A percentile compares a stretch with the other conserved stretches of the same genome.
These are phyloP conservation scores for Synergus laeviventris DNA, from an alignment of 2,888 invertebrate species.

Conservation along the genomic window DNA sequence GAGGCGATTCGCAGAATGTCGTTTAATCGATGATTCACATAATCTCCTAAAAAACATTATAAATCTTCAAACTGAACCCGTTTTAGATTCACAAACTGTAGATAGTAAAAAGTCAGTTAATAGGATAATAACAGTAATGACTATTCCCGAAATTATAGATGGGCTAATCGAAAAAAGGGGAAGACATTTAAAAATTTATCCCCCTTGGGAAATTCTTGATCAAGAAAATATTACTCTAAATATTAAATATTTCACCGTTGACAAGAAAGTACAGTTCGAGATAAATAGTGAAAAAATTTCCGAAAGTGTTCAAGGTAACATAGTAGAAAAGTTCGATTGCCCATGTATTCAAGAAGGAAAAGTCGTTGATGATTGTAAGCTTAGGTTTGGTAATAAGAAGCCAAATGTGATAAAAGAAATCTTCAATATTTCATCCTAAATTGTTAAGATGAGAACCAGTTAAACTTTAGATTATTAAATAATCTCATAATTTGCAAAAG, in stretches of 20 bases:
- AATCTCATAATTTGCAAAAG: neutral
- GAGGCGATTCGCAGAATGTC: conserved; percentile 61
- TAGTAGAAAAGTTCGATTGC: conserved; percentile 60
- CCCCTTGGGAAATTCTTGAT: conserved; percentile 66
- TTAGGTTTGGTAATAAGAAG: conserved; percentile 57
- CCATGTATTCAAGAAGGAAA: conserved; percentile 57
- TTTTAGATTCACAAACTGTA: neutral
- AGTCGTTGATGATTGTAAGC: conserved; percentile 56
- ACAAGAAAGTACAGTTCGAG: conserved; percentile 44
- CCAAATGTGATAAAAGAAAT: conserved; percentile 62
- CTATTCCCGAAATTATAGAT: conserved; percentile 62
- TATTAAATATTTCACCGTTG: conserved; percentile 58
- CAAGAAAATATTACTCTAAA: conserved; percentile 53
- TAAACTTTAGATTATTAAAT: neutral
- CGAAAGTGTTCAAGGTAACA: neutral
- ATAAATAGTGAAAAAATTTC: neutral
- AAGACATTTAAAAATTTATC: conserved; percentile 61
- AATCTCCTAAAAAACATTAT: conserved; percentile 53
- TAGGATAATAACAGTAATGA: conserved; percentile 56
- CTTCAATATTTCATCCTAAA: conserved; percentile 48
- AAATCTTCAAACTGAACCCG: conserved; percentile 4
- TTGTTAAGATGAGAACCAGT: neutral
- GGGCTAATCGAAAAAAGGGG: conserved; percentile 54
- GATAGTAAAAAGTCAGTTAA: neutral
- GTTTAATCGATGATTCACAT: conserved; percentile 58